Evolutionary conservation across 2,888 invertebrate genomes (phyloP), one percentile per base, ranked within the genome.

Genomic region (Coecobrya sp.): DNA sequence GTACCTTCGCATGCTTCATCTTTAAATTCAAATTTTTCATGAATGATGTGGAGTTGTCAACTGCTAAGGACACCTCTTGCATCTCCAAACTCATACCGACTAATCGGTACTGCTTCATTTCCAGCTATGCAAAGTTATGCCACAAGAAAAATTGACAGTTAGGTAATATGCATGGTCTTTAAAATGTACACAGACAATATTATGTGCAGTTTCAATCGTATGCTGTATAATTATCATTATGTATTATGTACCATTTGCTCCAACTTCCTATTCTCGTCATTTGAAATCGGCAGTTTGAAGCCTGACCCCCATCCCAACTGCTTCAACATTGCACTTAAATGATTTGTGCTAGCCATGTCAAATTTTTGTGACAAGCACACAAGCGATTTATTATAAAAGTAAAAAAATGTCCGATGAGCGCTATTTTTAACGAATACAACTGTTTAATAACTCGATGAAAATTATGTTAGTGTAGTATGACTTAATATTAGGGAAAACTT

Each of bases 281-380:
- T 97, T 0, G 98, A 98, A 93, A 98, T 96, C 2, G 98, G 98
- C 94, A 98, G 97, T 95, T 97, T 97, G 92, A 97, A 97, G 7
- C 98, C 98, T 95, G 97, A 97, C 89, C 97, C 96, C 97, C 97
- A 98, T 1, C 98, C 98, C 91, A 98, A 96, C 94, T 97, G 96
- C 94, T 97, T 96, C 91, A 98, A 96, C 90, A 98, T 96, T 94
- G 97, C 96, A 65, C 96, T 96, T 95, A 97, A 96, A 2, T 82
- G 68, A 13, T 42, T 91, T 2, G 87, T 42, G 13, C 82, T 62
- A 5, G 82, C 30, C 91, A 87, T 91, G 59, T 19, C 7, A 52
- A 16, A 52, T 16, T 52, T 16, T n/a, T 52, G 10, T 52, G n/a
- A 52, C 11, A 52, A 52, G 52, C 1, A 52, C n/a, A n/a, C n/a